Conservation (phyloP, 2,888 invertebrate genomes). For the Watsonalla binaria region DNA sequence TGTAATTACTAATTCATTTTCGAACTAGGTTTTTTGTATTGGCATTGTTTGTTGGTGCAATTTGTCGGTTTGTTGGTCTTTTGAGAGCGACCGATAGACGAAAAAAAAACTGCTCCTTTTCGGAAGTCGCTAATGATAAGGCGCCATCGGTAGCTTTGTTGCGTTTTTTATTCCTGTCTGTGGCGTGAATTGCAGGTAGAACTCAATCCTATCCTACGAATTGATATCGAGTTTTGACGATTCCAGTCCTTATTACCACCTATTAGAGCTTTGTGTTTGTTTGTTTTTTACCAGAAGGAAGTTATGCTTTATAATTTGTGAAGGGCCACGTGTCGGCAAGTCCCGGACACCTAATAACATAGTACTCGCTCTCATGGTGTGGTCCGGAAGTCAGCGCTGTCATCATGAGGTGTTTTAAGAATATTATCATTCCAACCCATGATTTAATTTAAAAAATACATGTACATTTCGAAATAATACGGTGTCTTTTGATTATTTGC, state of each 20-base stretch:
- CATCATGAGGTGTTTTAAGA: conserved; percentile 47
- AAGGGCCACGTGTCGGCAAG: conserved; percentile 52
- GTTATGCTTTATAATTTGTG: conserved; percentile 33
- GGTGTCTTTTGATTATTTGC: conserved; percentile 8
- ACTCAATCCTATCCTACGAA: conserved; percentile 20
- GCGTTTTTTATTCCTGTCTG: conserved; percentile 41
- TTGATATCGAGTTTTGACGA: conserved; percentile 7
- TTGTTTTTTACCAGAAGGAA: conserved; percentile 17
- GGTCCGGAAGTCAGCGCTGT: conserved; percentile 70
- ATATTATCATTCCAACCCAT: conserved; percentile 54
- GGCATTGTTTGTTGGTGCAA: conserved; percentile 64
- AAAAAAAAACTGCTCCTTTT: conserved; percentile 61
- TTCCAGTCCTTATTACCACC: conserved; percentile 6
- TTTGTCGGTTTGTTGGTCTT: conserved; percentile 73
- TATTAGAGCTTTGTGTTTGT: not conserved
- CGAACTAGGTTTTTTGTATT: conserved; percentile 35
- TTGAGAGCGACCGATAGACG: conserved; percentile 57
- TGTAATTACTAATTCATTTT: conserved; percentile 43
- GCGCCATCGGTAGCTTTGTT: conserved; percentile 69
- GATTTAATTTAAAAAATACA: conserved; percentile 41
- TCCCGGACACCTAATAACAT: conserved; percentile 50
- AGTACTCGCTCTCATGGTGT: conserved; percentile 44
- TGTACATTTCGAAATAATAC: conserved; percentile 30
- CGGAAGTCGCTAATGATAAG: conserved; percentile 75
- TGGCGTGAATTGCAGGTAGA: conserved; percentile 47